Conservation (phyloP, 2,797 vertebrate species). For the Sebastes oblongus region DNA sequence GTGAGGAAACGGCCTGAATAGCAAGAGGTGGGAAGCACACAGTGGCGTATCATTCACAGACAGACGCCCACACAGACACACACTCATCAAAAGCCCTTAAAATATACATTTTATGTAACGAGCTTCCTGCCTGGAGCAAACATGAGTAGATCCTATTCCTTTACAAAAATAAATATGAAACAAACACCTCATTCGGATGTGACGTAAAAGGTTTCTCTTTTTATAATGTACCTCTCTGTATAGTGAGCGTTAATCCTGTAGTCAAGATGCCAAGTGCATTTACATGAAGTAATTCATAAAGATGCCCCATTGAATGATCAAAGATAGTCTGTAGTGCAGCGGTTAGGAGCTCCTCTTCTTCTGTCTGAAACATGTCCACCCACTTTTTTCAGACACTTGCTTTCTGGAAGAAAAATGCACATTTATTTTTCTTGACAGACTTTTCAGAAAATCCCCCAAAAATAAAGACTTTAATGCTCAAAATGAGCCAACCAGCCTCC, state of each 20-base stretch:
- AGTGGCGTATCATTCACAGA: constrained; percentile 46
- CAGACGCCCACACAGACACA: constrained; percentile 48
- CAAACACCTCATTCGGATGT: neutral
- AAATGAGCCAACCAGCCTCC: neutral
- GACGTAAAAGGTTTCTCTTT: constrained; percentile 16
- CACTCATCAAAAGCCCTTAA: constrained; percentile 33
- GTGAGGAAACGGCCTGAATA: constrained; percentile 62
- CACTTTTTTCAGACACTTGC: neutral
- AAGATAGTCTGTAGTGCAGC: neutral
- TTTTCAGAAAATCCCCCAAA: constrained; percentile 5
- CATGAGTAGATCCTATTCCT: constrained; percentile 24
- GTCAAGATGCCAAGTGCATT: neutral
- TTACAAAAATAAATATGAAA: constrained; percentile 55
- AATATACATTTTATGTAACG: constrained; percentile 55
- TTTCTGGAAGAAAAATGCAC: neutral
- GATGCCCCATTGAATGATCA: neutral
- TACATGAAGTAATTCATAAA: neutral
- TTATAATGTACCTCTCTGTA: neutral
- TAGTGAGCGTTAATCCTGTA: neutral
- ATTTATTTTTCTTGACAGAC: neutral
- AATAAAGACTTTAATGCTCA: neutral
- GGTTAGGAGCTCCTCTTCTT: neutral
- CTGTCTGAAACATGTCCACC: neutral
- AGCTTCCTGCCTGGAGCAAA: constrained; percentile 48
- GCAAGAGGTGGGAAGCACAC: constrained; percentile 65